Percentiles rank a stretch among this genome's conserved stretches.
These are phyloP conservation scores for Cynopterus brachyotis DNA, from an alignment of 2,113 vertebrate species.

Conservation along the genomic window DNA sequence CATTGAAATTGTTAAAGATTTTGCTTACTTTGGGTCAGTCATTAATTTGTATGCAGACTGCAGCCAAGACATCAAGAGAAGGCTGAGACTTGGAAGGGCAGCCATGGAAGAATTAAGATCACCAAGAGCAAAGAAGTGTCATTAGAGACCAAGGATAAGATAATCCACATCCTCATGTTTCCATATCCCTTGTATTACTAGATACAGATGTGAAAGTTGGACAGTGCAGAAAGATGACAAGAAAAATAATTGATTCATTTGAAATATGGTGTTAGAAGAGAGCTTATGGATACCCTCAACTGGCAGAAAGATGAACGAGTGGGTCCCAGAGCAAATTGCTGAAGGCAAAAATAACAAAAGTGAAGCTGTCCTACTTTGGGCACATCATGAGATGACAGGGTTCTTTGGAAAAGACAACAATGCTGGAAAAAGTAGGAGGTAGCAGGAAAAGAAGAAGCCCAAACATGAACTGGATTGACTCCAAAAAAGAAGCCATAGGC, in stretches of 20 bases:
- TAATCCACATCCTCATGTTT: neutral
- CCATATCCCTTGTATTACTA: neutral
- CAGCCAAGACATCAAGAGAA: neutral
- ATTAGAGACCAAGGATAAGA: neutral
- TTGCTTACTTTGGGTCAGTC: neutral
- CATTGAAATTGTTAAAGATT: neutral
- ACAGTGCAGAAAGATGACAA: neutral
- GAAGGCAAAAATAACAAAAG: neutral
- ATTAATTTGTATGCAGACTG: neutral
- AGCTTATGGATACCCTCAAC: neutral
- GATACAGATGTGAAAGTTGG: neutral
- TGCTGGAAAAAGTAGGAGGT: neutral
- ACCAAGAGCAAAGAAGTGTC: neutral
- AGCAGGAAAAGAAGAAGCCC: neutral
- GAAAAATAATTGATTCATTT: neutral
- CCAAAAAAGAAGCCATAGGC: neutral
- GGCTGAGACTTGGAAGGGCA: neutral
- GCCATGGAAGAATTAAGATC: neutral
- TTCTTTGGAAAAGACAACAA: neutral
- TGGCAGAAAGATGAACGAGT: neutral
- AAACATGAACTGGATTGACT: neutral
- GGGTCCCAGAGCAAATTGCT: neutral
- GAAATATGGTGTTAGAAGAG: too few relatives aligned
- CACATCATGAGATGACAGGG: neutral
- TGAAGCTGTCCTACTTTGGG: neutral